A percentile compares a stretch with the other conserved stretches of the same genome.
These are phyloP conservation scores for Lota lota DNA, from an alignment of 2,113 vertebrate genomes.

Conservation along the genomic window DNA sequence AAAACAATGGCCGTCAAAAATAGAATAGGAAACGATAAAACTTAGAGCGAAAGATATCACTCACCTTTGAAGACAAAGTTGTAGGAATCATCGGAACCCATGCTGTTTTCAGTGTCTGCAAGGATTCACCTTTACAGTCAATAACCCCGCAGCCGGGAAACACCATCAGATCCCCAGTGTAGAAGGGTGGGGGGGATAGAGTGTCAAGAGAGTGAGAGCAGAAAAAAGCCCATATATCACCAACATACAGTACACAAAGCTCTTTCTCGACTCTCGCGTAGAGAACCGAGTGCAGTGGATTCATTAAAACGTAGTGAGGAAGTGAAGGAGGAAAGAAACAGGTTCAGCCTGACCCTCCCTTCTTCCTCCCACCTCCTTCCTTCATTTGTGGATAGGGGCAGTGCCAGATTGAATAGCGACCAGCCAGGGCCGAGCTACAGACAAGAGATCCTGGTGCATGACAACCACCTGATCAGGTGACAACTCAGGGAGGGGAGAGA, in stretches of 20 bases:
- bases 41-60: constrained; percentile 8
- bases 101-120: constrained; percentile 36
- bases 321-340: constrained; percentile 28
- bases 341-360: constrained; percentile 25
- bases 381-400: constrained; percentile 24
- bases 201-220: background rate
- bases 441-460: constrained; percentile 24
- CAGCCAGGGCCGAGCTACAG: background rate
- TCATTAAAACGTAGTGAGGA: constrained; percentile 2
- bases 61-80: constrained; percentile 80
- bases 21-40: no score
- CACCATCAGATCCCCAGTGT: constrained; percentile 13
- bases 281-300: background rate
- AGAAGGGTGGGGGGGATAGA: background rate
- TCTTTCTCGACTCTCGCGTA: background rate
- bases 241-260: background rate
- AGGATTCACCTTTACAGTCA: constrained; percentile 7
- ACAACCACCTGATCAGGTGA: constrained; percentile 55
- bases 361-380: constrained; percentile 10
- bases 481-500: constrained; percentile 29
- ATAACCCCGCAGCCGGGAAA: constrained; percentile 33
- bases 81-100: constrained; percentile 71
- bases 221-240: background rate
- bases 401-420: constrained; percentile 17
- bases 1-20: no score